These are phyloP conservation scores for Scolopax bukidnonensis DNA, from an alignment of 2,797 vertebrate species.

Conservation along the genomic window DNA sequence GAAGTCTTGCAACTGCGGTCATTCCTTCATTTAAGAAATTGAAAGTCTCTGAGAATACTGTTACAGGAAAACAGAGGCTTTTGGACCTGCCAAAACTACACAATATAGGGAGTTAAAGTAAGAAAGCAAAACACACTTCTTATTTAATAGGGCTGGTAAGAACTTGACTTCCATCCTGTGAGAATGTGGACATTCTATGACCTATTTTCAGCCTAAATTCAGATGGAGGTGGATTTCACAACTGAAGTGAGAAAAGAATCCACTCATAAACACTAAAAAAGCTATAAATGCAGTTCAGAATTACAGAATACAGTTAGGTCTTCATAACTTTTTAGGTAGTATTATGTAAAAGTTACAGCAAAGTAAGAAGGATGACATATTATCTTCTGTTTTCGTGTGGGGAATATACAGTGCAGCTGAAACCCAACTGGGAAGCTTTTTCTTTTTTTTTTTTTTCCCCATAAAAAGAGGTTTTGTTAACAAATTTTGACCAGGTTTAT, in stretches of 20 bases:
- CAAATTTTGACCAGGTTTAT: background rate
- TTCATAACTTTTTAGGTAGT: background rate
- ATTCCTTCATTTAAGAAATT: background rate
- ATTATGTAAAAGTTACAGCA: background rate
- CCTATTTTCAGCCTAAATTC: background rate
- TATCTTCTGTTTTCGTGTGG: background rate
- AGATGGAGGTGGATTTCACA: background rate
- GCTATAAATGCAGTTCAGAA: background rate
- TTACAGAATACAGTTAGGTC: background rate
- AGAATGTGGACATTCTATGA: rapidly evolving
- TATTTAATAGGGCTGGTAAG: background rate
- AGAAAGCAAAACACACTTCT: background rate
- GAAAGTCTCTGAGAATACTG: background rate
- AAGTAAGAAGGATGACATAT: background rate
- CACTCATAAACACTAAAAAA: background rate
- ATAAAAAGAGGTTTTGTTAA: background rate
- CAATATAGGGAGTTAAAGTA: background rate
- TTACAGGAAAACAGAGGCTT: background rate
- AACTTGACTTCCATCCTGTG: background rate
- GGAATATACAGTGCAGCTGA: background rate
- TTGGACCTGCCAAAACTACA: background rate
- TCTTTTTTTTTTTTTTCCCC: background rate
- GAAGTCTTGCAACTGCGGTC: background rate
- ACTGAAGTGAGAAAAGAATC: background rate
- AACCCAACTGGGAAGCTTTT: background rate